Conservation (phyloP, 2,888 invertebrate species). For the Noctuana brunneofusca region DNA sequence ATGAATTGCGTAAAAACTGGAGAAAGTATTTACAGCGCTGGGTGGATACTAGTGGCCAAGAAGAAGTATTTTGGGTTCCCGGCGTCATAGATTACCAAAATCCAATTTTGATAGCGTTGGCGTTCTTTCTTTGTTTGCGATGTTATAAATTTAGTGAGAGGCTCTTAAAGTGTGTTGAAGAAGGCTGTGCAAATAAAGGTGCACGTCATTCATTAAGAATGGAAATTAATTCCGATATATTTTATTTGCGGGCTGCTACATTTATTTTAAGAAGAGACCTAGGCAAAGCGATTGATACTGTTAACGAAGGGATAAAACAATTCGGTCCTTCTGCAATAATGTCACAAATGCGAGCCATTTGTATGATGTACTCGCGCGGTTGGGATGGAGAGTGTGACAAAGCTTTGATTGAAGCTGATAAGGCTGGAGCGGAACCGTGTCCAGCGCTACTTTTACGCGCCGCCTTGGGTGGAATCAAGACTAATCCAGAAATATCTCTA, state of each 20-base stretch:
- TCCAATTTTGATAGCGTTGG: constrained; percentile 68
- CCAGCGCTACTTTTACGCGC: constrained; percentile 60
- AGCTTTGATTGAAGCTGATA: constrained; percentile 59
- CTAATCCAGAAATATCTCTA: constrained; percentile 54
- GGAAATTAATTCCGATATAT: constrained; percentile 48
- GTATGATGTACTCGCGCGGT: constrained; percentile 51
- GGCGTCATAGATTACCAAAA: constrained; percentile 49
- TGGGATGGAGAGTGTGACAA: constrained; percentile 65
- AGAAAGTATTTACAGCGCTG: constrained; percentile 59
- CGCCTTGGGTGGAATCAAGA: constrained; percentile 54
- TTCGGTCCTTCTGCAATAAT: constrained; percentile 64
- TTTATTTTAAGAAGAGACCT: constrained; percentile 53
- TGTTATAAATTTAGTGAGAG: constrained; percentile 64
- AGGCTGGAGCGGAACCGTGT: constrained; percentile 54
- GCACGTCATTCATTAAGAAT: constrained; percentile 38
- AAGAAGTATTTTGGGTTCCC: constrained; percentile 70
- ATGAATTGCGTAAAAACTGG: constrained; percentile 64
- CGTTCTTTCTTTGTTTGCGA: constrained; percentile 72
- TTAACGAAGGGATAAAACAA: constrained; percentile 51
- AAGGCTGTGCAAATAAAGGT: constrained; percentile 58
- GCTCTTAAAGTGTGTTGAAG: constrained; percentile 59
- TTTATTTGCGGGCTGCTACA: constrained; percentile 64
- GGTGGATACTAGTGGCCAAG: constrained; percentile 66
- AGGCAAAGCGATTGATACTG: constrained; percentile 54
- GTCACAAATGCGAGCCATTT: constrained; percentile 65